Percentiles rank a stretch among this genome's conserved stretches.
Evolutionary conservation across 2,888 invertebrate species (phyloP).

Genomic region (Eucera pruinosa): DNA sequence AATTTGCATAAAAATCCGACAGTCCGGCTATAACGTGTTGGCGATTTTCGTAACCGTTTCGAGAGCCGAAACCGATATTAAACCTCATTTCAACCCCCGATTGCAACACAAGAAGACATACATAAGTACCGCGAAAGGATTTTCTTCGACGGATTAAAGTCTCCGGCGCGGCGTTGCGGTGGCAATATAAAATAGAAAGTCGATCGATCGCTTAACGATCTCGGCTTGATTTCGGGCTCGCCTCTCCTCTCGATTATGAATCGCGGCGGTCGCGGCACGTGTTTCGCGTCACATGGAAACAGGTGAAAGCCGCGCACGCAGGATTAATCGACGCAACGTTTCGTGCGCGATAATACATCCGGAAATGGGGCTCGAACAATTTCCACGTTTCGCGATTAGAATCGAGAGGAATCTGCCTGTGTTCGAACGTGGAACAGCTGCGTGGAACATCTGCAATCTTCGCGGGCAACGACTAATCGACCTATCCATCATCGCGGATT

Average conservation of each 20-base stretch:
- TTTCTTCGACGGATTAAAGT: constrained; percentile 19
- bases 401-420: constrained; percentile 1
- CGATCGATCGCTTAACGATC: constrained; percentile 52
- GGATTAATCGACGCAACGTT: constrained; percentile 52
- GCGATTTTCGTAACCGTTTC: no score
- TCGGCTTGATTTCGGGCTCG: constrained; percentile 46
- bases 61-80: no score
- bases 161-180: neutral
- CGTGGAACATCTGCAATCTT: constrained; percentile 28
- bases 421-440: constrained; percentile 1
- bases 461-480: constrained; percentile 16
- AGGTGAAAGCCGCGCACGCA: constrained; percentile 54
- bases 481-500: constrained; percentile 42
- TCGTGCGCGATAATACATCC: constrained; percentile 23
- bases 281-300: constrained; percentile 57
- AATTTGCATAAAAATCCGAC: no score
- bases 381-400: constrained; percentile 34
- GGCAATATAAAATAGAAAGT: constrained; percentile 42
- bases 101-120: no score
- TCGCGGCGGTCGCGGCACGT: constrained; percentile 46
- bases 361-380: constrained; percentile 25
- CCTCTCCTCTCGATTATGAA: constrained; percentile 51
- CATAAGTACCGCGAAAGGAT: no score
- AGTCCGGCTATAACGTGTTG: no score
- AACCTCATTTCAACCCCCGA: no score